phyloP scores from a whole-genome alignment of 2,888 invertebrate genomes.

The Timema podura region DNA sequence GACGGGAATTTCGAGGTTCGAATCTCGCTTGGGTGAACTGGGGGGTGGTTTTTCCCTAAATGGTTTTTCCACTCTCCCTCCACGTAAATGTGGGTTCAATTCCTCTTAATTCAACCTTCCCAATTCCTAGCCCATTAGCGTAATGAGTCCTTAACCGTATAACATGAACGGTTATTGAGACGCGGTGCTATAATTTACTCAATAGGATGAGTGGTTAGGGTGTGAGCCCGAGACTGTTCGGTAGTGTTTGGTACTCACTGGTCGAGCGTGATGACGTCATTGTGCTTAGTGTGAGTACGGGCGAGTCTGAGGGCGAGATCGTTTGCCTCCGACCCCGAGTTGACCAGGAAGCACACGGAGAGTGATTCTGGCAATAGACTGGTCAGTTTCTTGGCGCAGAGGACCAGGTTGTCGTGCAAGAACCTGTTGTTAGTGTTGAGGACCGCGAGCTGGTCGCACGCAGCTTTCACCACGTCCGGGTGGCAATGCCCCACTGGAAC shows the following conservation, averaged over 20 bases:
- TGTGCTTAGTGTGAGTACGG: conserved; percentile 79
- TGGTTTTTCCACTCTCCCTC: too few relatives aligned
- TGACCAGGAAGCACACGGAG: conserved; percentile 92
- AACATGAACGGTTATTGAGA: too few relatives aligned
- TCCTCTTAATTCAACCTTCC: too few relatives aligned
- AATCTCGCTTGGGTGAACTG: too few relatives aligned
- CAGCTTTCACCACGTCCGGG: conserved; percentile 88
- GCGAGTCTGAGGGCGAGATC: conserved; percentile 93
- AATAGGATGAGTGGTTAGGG: background rate
- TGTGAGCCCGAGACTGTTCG: conserved; percentile 16
- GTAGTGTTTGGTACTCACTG: conserved; percentile 69
- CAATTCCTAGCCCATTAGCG: too few relatives aligned
- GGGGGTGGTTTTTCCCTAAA: too few relatives aligned
- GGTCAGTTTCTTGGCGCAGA: conserved; percentile 80
- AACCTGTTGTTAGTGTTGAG: conserved; percentile 95
- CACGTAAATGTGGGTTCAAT: too few relatives aligned
- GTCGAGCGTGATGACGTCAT: conserved; percentile 89
- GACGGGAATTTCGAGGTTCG: too few relatives aligned
- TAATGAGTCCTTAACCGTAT: too few relatives aligned
- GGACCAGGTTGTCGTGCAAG: conserved; percentile 91
- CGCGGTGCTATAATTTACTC: background rate
- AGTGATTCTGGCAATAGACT: conserved; percentile 79
- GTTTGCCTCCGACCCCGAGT: conserved; percentile 98
- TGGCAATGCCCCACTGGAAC: conserved; percentile 95
- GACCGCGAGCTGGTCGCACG: conserved; percentile 82